These are phyloP conservation scores for Cosmorhoe ocellata DNA, from an alignment of 2,888 invertebrate genomes.

Conservation along the genomic window DNA sequence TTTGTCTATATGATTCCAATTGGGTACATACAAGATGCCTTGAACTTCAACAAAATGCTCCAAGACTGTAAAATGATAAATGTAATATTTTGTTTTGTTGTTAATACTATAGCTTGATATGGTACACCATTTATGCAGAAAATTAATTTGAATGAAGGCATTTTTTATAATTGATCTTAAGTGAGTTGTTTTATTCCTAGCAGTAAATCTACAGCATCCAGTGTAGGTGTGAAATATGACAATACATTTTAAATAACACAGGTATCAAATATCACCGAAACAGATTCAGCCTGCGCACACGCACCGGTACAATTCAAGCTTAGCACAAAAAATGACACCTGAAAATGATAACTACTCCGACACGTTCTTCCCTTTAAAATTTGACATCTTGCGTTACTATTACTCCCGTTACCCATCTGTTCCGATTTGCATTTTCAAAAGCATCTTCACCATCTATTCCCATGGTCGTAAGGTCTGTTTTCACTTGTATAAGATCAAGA, in stretches of 20 bases:
- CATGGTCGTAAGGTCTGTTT: slow-evolving; percentile 33
- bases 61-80: too few species aligned
- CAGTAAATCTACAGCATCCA: not conserved
- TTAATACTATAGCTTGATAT: too few species aligned
- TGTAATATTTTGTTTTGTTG: not conserved
- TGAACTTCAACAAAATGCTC: too few species aligned
- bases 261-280: slow-evolving; percentile 13
- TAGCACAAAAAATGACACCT: slow-evolving; percentile 36
- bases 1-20: slow-evolving; percentile 18
- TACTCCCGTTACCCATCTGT: slow-evolving; percentile 50
- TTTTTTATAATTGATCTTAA: too few species aligned
- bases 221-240: not conserved
- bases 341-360: slow-evolving; percentile 39
- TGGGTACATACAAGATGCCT: not conserved
- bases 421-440: slow-evolving; percentile 18
- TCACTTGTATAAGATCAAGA: slow-evolving; percentile 19
- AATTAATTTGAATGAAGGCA: too few species aligned
- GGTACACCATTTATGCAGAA: too few species aligned
- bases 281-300: slow-evolving; percentile 19
- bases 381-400: slow-evolving; percentile 51
- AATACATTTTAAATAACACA: slow-evolving; percentile 13
- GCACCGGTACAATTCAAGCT: slow-evolving; percentile 24
- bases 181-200: too few species aligned
- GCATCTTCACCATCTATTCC: slow-evolving; percentile 22
- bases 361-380: slow-evolving; percentile 45